Conservation (phyloP, 2,113 vertebrate species). For the Sardina pilchardus region DNA sequence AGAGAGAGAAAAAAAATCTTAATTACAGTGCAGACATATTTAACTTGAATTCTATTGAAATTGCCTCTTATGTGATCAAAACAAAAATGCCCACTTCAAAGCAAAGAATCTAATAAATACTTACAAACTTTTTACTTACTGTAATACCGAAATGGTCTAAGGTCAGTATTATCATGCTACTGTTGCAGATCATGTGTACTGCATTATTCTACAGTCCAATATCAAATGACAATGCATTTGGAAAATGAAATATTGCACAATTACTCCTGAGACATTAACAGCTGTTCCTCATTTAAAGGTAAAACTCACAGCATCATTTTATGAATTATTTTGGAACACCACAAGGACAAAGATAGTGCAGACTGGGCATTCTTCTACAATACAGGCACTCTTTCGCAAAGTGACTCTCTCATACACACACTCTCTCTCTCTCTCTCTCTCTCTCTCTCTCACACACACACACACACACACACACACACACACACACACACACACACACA, state of each 20-base stretch:
- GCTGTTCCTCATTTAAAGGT: not conserved
- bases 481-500: not conserved
- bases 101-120: not conserved
- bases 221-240: not conserved
- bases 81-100: not conserved
- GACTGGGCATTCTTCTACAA: slow-evolving; percentile 15
- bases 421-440: not conserved
- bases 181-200: not conserved
- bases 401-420: not conserved
- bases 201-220: not conserved
- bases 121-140: not conserved
- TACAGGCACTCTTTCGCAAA: not conserved
- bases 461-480: slow-evolving; percentile 18
- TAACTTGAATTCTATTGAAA: not conserved
- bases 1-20: not conserved
- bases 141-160: not conserved
- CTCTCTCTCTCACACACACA: not conserved
- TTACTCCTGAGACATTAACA: not conserved
- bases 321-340: slow-evolving; percentile 15
- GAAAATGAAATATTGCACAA: not conserved
- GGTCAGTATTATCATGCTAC: not conserved
- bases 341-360: slow-evolving; percentile 14
- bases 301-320: not conserved
- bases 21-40: not conserved
- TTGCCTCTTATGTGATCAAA: not conserved